These are phyloP conservation scores for Olivierus martensii DNA, from an alignment of 1,140 invertebrate species.

Conservation along the genomic window DNA sequence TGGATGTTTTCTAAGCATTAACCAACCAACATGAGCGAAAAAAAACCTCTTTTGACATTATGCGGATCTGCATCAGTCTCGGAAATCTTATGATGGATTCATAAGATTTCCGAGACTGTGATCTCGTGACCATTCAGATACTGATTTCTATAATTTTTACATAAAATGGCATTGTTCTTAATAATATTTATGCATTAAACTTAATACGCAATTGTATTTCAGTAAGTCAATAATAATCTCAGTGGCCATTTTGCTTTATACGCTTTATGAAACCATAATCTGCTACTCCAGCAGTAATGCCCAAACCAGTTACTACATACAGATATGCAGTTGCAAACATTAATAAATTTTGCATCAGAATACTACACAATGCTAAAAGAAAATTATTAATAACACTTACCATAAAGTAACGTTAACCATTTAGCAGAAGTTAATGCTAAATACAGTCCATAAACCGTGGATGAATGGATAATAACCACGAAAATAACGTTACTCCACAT, in stretches of 20 bases:
- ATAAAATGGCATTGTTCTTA: no score
- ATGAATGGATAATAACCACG: no score
- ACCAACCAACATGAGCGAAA: constrained; percentile 90
- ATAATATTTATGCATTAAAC: no score
- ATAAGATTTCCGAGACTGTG: no score
- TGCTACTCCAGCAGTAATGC: constrained; percentile 14
- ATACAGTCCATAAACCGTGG: no score
- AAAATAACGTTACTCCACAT: no score
- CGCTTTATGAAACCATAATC: constrained; percentile 19
- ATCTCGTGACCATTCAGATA: constrained; percentile 86
- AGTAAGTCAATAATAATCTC: constrained; percentile 17
- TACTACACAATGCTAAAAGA: no score
- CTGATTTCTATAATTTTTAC: constrained; percentile 68
- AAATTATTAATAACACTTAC: no score
- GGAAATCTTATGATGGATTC: constrained; percentile 89
- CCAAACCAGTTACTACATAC: constrained; percentile 2
- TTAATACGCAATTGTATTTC: constrained; percentile 7
- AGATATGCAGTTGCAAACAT: constrained; percentile 1
- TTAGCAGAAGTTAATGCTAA: no score
- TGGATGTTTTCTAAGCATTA: constrained; percentile 76
- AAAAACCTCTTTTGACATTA: constrained; percentile 90
- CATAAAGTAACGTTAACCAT: no score
- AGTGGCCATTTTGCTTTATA: constrained; percentile 20
- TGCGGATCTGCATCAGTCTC: constrained; percentile 94
- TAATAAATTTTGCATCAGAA: no score